Percentiles rank a stretch among this genome's conserved stretches.
Conservation (phyloP, 2,888 invertebrate genomes). For the Rapana venosa region DNA sequence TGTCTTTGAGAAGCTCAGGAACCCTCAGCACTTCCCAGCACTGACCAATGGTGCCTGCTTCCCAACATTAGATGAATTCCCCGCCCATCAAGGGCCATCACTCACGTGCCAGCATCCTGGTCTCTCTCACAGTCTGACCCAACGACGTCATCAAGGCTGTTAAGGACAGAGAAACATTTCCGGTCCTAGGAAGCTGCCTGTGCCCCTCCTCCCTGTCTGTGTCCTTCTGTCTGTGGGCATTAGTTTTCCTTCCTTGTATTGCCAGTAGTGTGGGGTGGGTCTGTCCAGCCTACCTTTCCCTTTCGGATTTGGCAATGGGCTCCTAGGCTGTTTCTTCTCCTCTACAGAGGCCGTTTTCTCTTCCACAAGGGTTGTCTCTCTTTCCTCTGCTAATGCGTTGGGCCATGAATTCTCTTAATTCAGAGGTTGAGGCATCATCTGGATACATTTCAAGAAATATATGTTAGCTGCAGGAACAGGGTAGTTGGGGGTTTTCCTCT, state of each 20-base stretch:
- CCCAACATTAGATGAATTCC: background rate
- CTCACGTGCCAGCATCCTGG: slow-evolving; percentile 29
- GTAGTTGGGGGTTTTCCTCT: too few species aligned
- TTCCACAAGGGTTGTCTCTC: slow-evolving; percentile 6
- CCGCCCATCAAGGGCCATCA: slow-evolving; percentile 33
- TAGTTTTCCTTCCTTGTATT: background rate
- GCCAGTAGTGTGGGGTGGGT: background rate
- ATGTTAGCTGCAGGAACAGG: background rate
- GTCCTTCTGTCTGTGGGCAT: background rate
- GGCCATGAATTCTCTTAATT: background rate
- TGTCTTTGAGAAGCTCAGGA: background rate
- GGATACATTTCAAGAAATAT: background rate
- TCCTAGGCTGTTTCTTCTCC: background rate
- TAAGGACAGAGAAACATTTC: slow-evolving; percentile 26
- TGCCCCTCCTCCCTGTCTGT: background rate
- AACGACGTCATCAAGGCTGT: slow-evolving; percentile 38
- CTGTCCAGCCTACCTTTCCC: background rate
- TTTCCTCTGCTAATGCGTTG: background rate
- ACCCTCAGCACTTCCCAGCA: background rate
- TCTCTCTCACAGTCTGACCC: slow-evolving; percentile 30
- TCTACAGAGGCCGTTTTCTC: background rate
- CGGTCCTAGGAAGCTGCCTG: slow-evolving; percentile 29
- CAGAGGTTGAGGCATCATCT: background rate
- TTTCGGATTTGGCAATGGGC: background rate
- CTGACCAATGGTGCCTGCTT: too few species aligned